Evolutionary conservation across 2,113 vertebrate species (phyloP).

Genomic region (Amazona guildingii): DNA sequence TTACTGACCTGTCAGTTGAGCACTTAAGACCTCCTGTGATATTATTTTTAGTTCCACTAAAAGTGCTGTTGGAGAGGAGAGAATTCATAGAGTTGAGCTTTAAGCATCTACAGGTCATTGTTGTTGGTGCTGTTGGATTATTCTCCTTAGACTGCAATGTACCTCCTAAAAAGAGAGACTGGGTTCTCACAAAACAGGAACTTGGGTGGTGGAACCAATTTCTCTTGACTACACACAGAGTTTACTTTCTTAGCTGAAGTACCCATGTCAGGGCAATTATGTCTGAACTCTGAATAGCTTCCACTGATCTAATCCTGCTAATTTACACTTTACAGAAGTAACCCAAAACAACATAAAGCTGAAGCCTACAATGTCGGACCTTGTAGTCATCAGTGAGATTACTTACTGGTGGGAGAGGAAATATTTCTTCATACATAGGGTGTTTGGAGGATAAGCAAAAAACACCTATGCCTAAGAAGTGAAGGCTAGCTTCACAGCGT

Average conservation of each 20-base stretch:
- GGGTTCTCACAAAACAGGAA: neutral
- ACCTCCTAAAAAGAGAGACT: neutral
- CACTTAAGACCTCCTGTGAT: neutral
- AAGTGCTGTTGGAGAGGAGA: neutral
- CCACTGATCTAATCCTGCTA: neutral
- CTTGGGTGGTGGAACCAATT: neutral
- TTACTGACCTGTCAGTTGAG: neutral
- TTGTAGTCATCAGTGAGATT: neutral
- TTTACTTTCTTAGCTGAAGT: neutral
- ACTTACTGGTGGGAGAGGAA: neutral
- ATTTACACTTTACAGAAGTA: neutral
- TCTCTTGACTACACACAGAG: neutral
- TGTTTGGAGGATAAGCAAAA: neutral
- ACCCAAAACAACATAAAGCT: neutral
- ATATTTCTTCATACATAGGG: neutral
- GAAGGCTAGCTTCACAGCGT: neutral
- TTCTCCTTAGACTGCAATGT: neutral
- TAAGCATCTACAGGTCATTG: neutral
- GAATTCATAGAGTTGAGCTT: neutral
- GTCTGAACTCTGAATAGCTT: neutral
- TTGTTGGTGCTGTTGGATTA: neutral
- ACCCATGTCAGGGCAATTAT: accelerated
- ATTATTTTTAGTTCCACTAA: neutral
- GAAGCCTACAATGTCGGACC: neutral
- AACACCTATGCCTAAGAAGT: neutral